Percentiles rank a stretch among this genome's conserved stretches.
Evolutionary conservation across 2,113 vertebrate species (phyloP).

Genomic region (Heliornis fulica): DNA sequence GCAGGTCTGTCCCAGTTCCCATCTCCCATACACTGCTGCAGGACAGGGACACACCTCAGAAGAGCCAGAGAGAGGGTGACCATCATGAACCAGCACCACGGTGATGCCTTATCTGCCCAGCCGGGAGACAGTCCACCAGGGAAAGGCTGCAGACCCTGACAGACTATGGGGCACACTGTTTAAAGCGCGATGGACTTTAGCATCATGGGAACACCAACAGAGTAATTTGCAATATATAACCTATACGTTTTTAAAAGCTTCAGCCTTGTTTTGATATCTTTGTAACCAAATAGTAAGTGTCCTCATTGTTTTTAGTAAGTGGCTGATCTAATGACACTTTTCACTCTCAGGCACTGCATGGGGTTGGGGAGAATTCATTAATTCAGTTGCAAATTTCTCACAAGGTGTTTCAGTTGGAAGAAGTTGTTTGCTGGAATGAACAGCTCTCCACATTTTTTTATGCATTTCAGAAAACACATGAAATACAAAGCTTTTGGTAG

Average conservation of each 20-base stretch:
- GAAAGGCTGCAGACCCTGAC: neutral
- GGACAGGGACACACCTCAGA: neutral
- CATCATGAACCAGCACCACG: neutral
- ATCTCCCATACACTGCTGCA: rapidly evolving
- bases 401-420: neutral
- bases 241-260: neutral
- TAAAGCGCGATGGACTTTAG: neutral
- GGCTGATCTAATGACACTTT: neutral
- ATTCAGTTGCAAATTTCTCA: neutral
- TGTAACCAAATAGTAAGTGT: neutral
- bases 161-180: rapidly evolving
- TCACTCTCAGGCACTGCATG: neutral
- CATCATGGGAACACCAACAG: neutral
- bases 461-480: neutral
- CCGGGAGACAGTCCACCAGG: neutral
- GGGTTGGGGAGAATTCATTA: neutral
- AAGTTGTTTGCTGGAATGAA: neutral
- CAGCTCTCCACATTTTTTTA: neutral
- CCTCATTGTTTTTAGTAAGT: neutral
- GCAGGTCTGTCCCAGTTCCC: neutral
- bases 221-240: neutral
- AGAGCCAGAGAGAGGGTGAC: neutral
- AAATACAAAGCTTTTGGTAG: neutral
- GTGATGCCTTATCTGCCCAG: neutral
- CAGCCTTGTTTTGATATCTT: neutral